A percentile compares a stretch with the other conserved stretches of the same genome.
phyloP scores from a whole-genome alignment of 2,797 vertebrate genomes.

The Sternotherus odoratus region DNA sequence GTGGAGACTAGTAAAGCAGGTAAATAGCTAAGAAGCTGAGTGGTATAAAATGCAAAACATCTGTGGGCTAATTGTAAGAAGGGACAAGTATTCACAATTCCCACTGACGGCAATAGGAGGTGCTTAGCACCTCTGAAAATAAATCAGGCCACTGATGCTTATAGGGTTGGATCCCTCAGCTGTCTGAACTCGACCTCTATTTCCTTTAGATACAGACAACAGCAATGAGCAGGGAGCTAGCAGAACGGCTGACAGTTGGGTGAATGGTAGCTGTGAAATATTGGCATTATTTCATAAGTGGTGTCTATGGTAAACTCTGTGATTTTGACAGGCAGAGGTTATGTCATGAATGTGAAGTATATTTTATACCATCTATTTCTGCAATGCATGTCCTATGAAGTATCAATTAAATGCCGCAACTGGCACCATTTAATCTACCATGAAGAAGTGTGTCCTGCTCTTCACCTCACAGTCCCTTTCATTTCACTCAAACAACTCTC shows the following conservation, averaged over 20 bases:
- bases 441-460: slow-evolving; percentile 9
- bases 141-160: not conserved
- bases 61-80: not conserved
- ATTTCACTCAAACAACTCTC: not conserved
- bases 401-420: slow-evolving; percentile 20
- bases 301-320: not conserved
- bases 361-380: not conserved
- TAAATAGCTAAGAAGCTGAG: not conserved
- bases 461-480: slow-evolving; percentile 4
- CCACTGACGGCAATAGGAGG: not conserved
- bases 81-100: not conserved
- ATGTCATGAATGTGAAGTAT: not conserved
- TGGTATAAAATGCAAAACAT: not conserved
- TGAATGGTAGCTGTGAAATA: slow-evolving; percentile 37
- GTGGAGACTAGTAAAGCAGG: not conserved
- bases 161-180: not conserved
- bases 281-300: slow-evolving; percentile 21
- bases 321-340: slow-evolving; percentile 42
- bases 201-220: not conserved
- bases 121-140: not conserved
- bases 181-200: not conserved
- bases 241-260: not conserved
- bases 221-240: not conserved
- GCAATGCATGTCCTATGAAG: not conserved
- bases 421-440: not conserved